phyloP scores from a whole-genome alignment of 2,797 vertebrate species.

The Decapterus maruadsi region DNA sequence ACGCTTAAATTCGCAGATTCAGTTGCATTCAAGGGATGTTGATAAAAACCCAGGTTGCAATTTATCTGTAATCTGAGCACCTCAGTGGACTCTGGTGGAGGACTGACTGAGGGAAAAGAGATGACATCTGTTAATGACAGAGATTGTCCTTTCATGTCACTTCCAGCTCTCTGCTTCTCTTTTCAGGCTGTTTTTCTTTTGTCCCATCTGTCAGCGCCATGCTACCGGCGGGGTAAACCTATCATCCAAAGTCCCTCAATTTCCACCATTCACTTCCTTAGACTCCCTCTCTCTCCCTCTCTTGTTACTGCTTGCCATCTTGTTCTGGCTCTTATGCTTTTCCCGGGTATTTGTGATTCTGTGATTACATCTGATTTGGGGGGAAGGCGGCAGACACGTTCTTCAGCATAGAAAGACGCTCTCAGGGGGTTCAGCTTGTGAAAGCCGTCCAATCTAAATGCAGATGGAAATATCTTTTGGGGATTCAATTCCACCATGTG shows the following conservation, averaged over 20 bases:
- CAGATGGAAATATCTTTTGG: conserved; percentile 73
- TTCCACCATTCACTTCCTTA: conserved; percentile 41
- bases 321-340: conserved; percentile 28
- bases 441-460: conserved; percentile 79
- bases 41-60: conserved; percentile 11
- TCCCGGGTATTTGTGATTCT: conserved; percentile 60
- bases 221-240: conserved; percentile 41
- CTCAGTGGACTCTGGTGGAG: conserved; percentile 31
- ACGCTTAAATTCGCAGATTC: background rate
- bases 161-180: conserved; percentile 56
- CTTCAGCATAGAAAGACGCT: conserved; percentile 46
- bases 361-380: conserved; percentile 75
- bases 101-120: conserved; percentile 45
- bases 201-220: conserved; percentile 67
- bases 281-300: conserved; percentile 1
- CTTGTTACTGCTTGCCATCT: conserved; percentile 24
- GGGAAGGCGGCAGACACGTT: conserved; percentile 34
- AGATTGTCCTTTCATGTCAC: conserved; percentile 70
- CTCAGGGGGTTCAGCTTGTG: conserved; percentile 65
- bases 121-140: conserved; percentile 71
- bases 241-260: conserved; percentile 51
- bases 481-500: conserved; percentile 61
- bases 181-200: conserved; percentile 55
- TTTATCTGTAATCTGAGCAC: conserved; percentile 22
- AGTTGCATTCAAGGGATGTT: background rate